Evolutionary conservation across 2,113 vertebrate genomes (phyloP).

Genomic region (Heterotis niloticus): DNA sequence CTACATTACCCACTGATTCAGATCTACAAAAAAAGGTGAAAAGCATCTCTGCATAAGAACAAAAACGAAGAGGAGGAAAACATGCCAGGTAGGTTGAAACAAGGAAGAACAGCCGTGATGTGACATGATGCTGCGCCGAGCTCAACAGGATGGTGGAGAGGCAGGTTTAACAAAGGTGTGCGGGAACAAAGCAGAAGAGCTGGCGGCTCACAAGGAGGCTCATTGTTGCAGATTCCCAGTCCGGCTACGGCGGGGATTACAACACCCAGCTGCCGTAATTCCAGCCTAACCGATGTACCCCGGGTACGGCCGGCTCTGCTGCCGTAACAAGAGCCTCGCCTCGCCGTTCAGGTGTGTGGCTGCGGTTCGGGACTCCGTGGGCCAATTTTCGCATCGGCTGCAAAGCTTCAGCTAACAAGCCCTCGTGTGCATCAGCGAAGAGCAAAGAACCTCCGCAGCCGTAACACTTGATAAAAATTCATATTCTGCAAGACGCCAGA

Average conservation of each 20-base stretch:
- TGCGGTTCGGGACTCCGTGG: too few species aligned
- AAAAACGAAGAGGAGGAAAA: not conserved
- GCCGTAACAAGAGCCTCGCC: too few species aligned
- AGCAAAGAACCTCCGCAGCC: too few species aligned
- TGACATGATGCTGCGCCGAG: not conserved
- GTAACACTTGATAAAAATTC: too few species aligned
- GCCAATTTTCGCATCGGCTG: too few species aligned
- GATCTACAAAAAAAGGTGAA: too few species aligned
- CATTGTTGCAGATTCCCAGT: not conserved
- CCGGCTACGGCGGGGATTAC: slow-evolving; percentile 1
- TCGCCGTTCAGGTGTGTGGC: too few species aligned
- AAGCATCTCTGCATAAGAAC: not conserved
- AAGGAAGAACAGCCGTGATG: not conserved
- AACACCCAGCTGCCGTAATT: not conserved
- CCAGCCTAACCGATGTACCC: not conserved
- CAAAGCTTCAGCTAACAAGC: too few species aligned
- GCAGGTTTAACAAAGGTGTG: not conserved
- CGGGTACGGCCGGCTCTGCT: not conserved
- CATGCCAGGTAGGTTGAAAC: not conserved
- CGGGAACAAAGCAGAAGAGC: too few species aligned
- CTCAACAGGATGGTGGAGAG: not conserved
- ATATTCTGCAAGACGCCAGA: too few species aligned
- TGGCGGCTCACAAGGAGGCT: not conserved
- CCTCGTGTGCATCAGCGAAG: too few species aligned
- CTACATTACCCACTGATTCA: too few species aligned